Conservation (phyloP, 2,113 vertebrate species). For the Zonotrichia leucophrys region DNA sequence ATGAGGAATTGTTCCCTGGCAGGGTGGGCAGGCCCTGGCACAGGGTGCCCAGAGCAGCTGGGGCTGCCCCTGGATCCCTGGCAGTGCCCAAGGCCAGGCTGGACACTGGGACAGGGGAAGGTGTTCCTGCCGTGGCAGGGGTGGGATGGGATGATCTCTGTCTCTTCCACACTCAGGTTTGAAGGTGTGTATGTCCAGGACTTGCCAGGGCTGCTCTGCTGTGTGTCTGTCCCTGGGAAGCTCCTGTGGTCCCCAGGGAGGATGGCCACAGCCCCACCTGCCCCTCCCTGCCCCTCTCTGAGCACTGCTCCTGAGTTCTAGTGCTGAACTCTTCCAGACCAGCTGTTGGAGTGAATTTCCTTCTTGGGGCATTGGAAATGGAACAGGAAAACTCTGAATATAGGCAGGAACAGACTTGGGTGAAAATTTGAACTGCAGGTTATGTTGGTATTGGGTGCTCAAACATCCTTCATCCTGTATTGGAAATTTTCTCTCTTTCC, state of each 20-base stretch:
- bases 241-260: fast-evolving
- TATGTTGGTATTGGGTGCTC: not conserved
- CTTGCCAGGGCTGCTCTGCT: not conserved
- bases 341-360: not conserved
- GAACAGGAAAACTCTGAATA: not conserved
- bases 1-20: not conserved
- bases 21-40: not conserved
- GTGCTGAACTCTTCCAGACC: not conserved
- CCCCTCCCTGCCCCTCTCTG: fast-evolving
- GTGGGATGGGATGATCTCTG: fast-evolving
- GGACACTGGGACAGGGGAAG: not conserved
- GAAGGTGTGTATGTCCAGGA: fast-evolving
- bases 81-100: not conserved
- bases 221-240: not conserved
- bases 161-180: too few species aligned
- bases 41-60: not conserved
- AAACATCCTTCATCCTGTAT: not conserved
- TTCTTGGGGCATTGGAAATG: not conserved
- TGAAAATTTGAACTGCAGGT: not conserved
- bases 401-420: not conserved
- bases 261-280: not conserved
- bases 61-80: not conserved
- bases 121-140: not conserved
- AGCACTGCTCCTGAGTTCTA: not conserved
- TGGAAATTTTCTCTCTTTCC: not conserved